Evolutionary conservation across 2,113 vertebrate species (phyloP), one percentile per base, ranked within the genome.

Genomic region (Turnix velox): DNA sequence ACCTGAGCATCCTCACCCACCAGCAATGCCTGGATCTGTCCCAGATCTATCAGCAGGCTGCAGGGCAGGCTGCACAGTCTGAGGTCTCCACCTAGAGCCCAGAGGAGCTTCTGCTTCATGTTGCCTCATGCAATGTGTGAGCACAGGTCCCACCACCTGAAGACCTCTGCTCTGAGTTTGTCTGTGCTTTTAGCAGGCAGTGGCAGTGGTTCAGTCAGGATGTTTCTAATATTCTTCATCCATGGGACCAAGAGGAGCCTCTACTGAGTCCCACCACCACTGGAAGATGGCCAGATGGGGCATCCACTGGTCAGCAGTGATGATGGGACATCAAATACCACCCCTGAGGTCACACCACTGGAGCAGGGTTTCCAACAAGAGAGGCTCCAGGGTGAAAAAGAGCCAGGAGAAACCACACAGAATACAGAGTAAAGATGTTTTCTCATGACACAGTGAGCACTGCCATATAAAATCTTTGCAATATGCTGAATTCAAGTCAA

Each of bases 21-120:
- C 39, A 61, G 54, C 10, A 48, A 9, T 3, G 89, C 66, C 74
- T 61, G 71, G 46, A 39, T 57, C 23, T 19, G 25, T 12, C 71
- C 54, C 48, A 61, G 85, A 24, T 49, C 67, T 73, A 76, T 43
- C 37, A 37, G 59, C 39, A 51, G 28, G 74, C 24, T 37, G 66
- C 45, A 40, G 81, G 87, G 78, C 84, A 87, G 79, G 43, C 67
- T 63, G 25, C 33, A 35, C 91, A 96, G 95, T 51, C 92, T 80
- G 51, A 88, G 94, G 93, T 95, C 95, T 96, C 90, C 93, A 93
- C 90, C 94, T 95, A 95, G 96, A 96, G 93, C 68, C 90, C 59
- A 3, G 33, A 25, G 9, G 33, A 87, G 85, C 91, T 28, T 88
- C 73, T 93, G 84, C 84, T 96, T 45, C 0, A 1, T 4, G 3